Evolutionary conservation across 2,113 vertebrate genomes (phyloP), one percentile per base, ranked within the genome.

Genomic region (Lepus timidus): DNA sequence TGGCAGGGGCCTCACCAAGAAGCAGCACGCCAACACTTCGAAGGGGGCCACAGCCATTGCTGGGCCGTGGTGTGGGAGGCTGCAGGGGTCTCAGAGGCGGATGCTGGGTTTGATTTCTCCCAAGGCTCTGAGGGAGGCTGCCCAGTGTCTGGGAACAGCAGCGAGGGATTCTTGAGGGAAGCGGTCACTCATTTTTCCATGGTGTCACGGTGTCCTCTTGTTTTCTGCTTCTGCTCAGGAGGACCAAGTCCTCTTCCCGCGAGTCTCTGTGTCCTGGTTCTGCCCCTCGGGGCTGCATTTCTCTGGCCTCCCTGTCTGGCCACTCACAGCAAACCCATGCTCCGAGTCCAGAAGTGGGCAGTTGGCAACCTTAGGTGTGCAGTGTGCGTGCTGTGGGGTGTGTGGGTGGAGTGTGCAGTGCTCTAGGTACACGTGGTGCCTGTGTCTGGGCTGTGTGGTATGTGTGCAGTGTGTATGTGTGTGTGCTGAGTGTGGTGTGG

Each of bases 11-110:
- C 75, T 25, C 3, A 8, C 2, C 4, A 23, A 81, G 78, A 52
- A 44, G n/a, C 44, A 1, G 61, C 16, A 36, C 44, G 22, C 10
- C 27, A 23, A 27, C 0, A 16, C 51, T 20, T 33, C 73, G 29
- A 20, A 39, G 68, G 62, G 4, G 6, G 13, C 75, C 33, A 17
- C 4, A 3, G 23, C 55, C 11, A 19, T 9, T 19, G 9, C 27
- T 9, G 22, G 31, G 51, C 13, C 44, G 13, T 1, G 3, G 12
- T 0, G 0, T 3, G 16, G 16, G 19, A 27, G 23, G 20, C 4
- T 2, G 4, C 3, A 4, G 39, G 19, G 11, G 22, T 58, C 73
- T 51, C 10, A 12, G 25, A 31, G 49, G 12, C 0, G 7, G 49
- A 6, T 12, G 14, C 4, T n/a, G 52, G 13, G 13, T 55, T 39